Evolutionary conservation across 1,140 invertebrate species (phyloP).

Genomic region (Conus ventricosus): DNA sequence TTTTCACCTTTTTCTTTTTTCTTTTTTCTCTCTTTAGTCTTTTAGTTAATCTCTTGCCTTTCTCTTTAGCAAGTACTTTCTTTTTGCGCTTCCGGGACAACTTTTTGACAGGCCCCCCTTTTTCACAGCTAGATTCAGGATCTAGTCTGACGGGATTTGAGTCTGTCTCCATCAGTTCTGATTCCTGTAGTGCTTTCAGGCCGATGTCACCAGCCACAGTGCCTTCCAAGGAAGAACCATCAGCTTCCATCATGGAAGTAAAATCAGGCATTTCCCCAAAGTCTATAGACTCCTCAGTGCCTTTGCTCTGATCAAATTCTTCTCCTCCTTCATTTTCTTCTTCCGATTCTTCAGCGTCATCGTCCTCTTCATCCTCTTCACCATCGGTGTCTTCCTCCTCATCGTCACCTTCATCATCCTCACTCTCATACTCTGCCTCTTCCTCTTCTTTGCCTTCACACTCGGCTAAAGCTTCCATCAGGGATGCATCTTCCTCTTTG

Average conservation of each 20-base stretch:
- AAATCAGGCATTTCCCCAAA: slow-evolving; percentile 36
- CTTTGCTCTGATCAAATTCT: slow-evolving; percentile 38
- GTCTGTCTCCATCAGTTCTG: slow-evolving; percentile 19
- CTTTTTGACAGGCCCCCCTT: slow-evolving; percentile 31
- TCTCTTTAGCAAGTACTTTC: slow-evolving; percentile 42
- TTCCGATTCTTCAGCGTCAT: slow-evolving; percentile 44
- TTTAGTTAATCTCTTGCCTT: slow-evolving; percentile 30
- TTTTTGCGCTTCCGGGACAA: slow-evolving; percentile 49
- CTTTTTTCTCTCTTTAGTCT: slow-evolving; percentile 32
- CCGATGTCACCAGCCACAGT: slow-evolving; percentile 19
- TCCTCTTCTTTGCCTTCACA: slow-evolving; percentile 40
- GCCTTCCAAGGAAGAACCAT: slow-evolving; percentile 20
- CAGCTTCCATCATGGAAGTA: slow-evolving; percentile 14
- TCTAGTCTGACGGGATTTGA: background rate
- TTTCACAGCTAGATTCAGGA: background rate
- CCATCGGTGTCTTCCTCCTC: slow-evolving; percentile 53
- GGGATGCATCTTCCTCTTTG: slow-evolving; percentile 37
- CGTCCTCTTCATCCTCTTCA: slow-evolving; percentile 38
- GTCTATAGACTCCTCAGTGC: slow-evolving; percentile 24
- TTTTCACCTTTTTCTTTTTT: slow-evolving; percentile 33
- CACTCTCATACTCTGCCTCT: slow-evolving; percentile 35
- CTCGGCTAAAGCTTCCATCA: slow-evolving; percentile 34
- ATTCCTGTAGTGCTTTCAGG: slow-evolving; percentile 14
- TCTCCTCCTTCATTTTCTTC: slow-evolving; percentile 30
- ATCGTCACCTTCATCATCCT: slow-evolving; percentile 41